Percentiles rank a stretch among this genome's conserved stretches.
These are phyloP conservation scores for Styela clava DNA, from an alignment of 23 tunicate species.

Conservation along the genomic window DNA sequence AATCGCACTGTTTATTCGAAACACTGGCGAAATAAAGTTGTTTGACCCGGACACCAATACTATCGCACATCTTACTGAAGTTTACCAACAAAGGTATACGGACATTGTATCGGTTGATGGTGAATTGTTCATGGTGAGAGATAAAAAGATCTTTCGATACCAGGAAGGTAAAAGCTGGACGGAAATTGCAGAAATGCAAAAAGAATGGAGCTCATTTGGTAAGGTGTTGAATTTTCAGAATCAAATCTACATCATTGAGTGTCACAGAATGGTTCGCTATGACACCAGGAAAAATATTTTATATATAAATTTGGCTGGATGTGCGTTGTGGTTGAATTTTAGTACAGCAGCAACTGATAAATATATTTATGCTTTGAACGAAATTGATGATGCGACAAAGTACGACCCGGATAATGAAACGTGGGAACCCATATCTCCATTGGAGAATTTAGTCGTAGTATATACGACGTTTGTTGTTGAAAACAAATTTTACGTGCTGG, in stretches of 20 bases:
- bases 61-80: not conserved
- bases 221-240: not conserved
- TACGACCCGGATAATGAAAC: not conserved
- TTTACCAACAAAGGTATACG: not conserved
- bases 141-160: no score
- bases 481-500: no score
- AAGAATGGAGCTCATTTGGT: not conserved
- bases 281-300: not conserved
- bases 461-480: no score
- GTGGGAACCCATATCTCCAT: no score
- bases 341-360: not conserved
- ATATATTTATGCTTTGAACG: not conserved
- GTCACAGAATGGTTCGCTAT: not conserved
- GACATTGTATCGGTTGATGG: not conserved
- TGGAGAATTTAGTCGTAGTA: no score
- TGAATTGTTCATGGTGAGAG: not conserved
- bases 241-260: not conserved
- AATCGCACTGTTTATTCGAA: not conserved
- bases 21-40: not conserved
- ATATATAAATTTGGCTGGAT: not conserved
- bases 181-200: not conserved
- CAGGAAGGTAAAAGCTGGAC: not conserved
- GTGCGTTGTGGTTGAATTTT: not conserved
- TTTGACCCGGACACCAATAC: not conserved
- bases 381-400: not conserved